A percentile compares a stretch with the other conserved stretches of the same genome.
Conservation (phyloP, 2,797 vertebrate species). For the Cuniculus paca region DNA sequence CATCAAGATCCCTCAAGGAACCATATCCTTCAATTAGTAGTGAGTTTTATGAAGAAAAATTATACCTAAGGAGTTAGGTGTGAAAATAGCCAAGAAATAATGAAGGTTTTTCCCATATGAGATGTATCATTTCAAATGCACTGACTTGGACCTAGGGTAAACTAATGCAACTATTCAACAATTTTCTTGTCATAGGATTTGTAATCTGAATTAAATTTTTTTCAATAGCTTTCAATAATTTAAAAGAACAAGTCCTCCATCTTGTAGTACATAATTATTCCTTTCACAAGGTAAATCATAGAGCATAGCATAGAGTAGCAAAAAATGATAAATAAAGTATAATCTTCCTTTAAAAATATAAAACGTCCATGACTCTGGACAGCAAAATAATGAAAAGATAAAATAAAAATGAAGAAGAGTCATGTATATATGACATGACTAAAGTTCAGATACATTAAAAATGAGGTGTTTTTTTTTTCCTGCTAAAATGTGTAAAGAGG, state of each 20-base stretch:
- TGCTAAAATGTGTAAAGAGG: background rate
- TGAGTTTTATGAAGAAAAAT: background rate
- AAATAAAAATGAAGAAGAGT: constrained; percentile 22
- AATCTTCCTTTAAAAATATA: background rate
- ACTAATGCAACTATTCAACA: background rate
- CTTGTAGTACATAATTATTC: background rate
- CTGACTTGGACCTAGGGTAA: background rate
- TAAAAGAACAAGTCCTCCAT: background rate
- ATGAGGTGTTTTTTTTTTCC: background rate
- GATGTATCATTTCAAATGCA: background rate
- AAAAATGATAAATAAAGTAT: constrained; percentile 27
- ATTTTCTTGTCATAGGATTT: background rate
- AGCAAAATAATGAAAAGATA: background rate
- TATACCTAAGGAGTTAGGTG: background rate
- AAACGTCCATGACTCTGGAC: background rate
- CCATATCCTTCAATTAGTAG: background rate
- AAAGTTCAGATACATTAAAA: background rate
- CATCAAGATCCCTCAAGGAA: background rate
- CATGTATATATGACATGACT: background rate
- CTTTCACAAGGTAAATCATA: background rate
- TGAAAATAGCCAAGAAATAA: background rate
- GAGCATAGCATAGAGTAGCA: background rate
- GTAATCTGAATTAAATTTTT: background rate
- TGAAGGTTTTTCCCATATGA: background rate
- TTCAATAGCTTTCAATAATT: background rate